phyloP scores from a whole-genome alignment of 2,113 vertebrate genomes.

The Ornithorhynchus anatinus region DNA sequence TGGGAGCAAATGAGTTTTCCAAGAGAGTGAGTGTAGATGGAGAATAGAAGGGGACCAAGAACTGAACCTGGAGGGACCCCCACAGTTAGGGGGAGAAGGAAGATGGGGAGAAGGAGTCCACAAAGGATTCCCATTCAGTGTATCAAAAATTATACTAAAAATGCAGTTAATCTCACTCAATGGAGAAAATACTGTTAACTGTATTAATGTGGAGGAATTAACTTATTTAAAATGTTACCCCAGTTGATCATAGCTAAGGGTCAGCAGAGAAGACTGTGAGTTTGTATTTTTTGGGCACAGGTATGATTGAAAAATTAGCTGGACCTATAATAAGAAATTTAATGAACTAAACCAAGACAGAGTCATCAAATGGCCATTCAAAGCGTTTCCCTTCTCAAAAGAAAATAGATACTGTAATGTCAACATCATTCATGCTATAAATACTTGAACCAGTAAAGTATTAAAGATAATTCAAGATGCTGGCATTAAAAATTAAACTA shows the following conservation, averaged over 20 bases:
- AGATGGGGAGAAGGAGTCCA: too few species aligned
- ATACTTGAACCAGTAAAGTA: background rate
- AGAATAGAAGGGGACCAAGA: too few species aligned
- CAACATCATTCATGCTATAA: fast-evolving
- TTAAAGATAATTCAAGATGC: background rate
- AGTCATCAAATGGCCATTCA: background rate
- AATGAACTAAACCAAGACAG: background rate
- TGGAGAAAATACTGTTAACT: background rate
- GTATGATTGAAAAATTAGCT: background rate
- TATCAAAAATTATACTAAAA: background rate
- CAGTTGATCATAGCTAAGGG: background rate
- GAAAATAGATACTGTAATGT: background rate
- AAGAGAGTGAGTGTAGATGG: too few species aligned
- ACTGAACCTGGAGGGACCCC: too few species aligned
- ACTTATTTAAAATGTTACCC: slow-evolving; percentile 1
- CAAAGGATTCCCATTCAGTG: too few species aligned
- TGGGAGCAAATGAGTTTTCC: too few species aligned
- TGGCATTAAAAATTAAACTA: background rate
- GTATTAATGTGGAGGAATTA: background rate
- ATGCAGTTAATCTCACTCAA: background rate
- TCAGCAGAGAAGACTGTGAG: background rate
- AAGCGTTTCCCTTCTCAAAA: background rate
- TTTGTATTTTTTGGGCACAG: background rate
- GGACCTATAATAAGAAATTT: background rate
- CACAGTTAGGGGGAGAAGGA: too few species aligned